Conservation (phyloP, 2,888 invertebrate species). For the Lycophotia porphyrea region DNA sequence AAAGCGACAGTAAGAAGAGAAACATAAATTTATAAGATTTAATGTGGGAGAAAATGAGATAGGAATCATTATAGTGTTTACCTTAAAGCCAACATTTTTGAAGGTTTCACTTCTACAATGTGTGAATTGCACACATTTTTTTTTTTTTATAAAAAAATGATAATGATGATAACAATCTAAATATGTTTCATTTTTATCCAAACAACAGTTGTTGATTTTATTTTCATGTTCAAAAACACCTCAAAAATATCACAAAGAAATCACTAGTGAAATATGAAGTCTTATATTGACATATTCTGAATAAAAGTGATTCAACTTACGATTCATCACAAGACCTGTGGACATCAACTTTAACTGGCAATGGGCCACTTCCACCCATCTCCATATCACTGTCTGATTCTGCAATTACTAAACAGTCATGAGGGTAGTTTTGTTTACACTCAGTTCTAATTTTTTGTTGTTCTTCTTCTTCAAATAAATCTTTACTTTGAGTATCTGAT, state of each 20-base stretch:
- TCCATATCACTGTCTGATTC: slow-evolving; percentile 82
- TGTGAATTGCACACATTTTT: too few relatives aligned
- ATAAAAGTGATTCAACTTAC: slow-evolving; percentile 71
- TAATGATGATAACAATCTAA: neutral
- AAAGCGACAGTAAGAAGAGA: too few relatives aligned
- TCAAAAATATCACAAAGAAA: neutral
- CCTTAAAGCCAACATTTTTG: too few relatives aligned
- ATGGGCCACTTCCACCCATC: slow-evolving; percentile 65
- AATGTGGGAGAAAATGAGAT: too few relatives aligned
- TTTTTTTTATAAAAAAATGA: neutral
- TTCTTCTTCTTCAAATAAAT: slow-evolving; percentile 65
- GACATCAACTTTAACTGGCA: slow-evolving; percentile 79
- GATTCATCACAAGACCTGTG: slow-evolving; percentile 75
- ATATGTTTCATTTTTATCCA: neutral
- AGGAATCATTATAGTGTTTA: too few relatives aligned
- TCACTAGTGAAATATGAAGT: neutral
- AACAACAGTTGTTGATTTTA: neutral
- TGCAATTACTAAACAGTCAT: slow-evolving; percentile 72
- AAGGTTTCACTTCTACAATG: too few relatives aligned
- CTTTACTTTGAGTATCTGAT: slow-evolving; percentile 61
- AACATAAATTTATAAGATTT: too few relatives aligned
- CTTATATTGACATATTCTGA: too few relatives aligned
- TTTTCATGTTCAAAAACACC: neutral
- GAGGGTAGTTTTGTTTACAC: slow-evolving; percentile 30
- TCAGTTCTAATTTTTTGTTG: slow-evolving; percentile 15